Percentiles rank a stretch among this genome's conserved stretches.
Evolutionary conservation across 2,797 vertebrate species (phyloP).

Genomic region (Rhinogobio ventralis): DNA sequence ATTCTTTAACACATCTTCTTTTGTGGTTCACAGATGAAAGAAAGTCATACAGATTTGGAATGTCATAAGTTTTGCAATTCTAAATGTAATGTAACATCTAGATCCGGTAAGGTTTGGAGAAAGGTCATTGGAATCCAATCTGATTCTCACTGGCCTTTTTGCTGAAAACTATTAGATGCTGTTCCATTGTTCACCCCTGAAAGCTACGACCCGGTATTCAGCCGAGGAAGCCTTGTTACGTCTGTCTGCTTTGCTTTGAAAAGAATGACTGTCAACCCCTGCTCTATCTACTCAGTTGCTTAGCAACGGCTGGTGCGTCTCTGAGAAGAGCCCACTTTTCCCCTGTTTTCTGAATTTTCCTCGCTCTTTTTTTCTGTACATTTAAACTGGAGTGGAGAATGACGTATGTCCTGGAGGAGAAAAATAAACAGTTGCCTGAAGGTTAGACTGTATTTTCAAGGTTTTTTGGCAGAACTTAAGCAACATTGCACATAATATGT

Average conservation of each 20-base stretch:
- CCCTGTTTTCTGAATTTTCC: slow-evolving; percentile 53
- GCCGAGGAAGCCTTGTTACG: slow-evolving; percentile 1
- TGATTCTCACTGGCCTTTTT: slow-evolving; percentile 30
- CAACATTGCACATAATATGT: slow-evolving; percentile 39
- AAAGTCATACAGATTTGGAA: not conserved
- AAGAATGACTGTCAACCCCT: slow-evolving; percentile 40
- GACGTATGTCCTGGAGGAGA: not conserved
- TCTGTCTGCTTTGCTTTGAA: slow-evolving; percentile 28
- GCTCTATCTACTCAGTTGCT: slow-evolving; percentile 66
- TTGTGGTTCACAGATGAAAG: not conserved
- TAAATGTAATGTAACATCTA: slow-evolving; percentile 2
- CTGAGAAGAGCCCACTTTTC: slow-evolving; percentile 46
- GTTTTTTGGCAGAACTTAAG: slow-evolving; percentile 9
- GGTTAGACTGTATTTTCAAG: slow-evolving; percentile 9
- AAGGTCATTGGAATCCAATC: slow-evolving; percentile 33
- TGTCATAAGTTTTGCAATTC: not conserved
- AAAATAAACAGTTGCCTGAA: not conserved
- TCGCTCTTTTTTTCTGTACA: slow-evolving; percentile 65
- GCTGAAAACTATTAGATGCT: slow-evolving; percentile 30
- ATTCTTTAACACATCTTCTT: not conserved
- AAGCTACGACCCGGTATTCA: slow-evolving; percentile 35
- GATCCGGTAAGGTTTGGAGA: not conserved
- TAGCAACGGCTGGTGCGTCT: slow-evolving; percentile 72
- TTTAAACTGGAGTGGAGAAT: slow-evolving; percentile 7
- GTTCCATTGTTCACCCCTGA: slow-evolving; percentile 41